Evolutionary conservation across 2,888 invertebrate species (phyloP).

Genomic region (Girardia tigrina): DNA sequence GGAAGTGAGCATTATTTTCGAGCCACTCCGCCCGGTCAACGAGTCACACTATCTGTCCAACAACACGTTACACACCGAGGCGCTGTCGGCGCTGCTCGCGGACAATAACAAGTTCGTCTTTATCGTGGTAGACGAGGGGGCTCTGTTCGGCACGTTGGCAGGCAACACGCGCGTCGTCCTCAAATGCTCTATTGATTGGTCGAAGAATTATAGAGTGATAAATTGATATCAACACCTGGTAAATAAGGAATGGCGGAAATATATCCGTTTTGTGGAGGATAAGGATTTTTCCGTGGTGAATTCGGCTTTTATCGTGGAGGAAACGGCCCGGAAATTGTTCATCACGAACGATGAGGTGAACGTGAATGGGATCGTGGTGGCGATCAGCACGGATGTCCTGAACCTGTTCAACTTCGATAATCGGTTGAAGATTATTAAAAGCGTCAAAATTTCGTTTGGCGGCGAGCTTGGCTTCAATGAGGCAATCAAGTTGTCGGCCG

Average conservation of each 20-base stretch:
- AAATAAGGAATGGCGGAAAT: constrained; percentile 99
- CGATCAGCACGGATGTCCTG: constrained; percentile 98
- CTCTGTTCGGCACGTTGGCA: constrained; percentile 91
- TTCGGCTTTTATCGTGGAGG: constrained; percentile 92
- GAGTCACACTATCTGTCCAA: constrained; percentile 96
- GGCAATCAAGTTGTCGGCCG: constrained; percentile 93
- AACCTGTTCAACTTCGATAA: constrained; percentile 91
- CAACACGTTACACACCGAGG: constrained; percentile 70
- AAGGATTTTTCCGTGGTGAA: too few relatives aligned
- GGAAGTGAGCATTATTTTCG: constrained; percentile 99
- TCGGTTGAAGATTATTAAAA: constrained; percentile 90
- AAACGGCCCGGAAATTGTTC: constrained; percentile 86
- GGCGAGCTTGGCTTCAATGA: constrained; percentile 99
- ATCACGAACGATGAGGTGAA: constrained; percentile 93
- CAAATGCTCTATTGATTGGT: constrained; percentile 91
- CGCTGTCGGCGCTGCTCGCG: constrained; percentile 80
- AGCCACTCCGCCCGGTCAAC: constrained; percentile 98
- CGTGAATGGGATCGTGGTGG: constrained; percentile 87
- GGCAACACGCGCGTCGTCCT: constrained; percentile 81
- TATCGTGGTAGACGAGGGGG: constrained; percentile 99
- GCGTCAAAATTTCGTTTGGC: constrained; percentile 97
- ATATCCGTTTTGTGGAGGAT: too few relatives aligned
- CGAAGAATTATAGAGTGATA: constrained; percentile 96
- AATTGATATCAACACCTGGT: constrained; percentile 98
- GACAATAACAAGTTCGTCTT: constrained; percentile 99